Base-by-base conservation (phyloP, 2,797 vertebrate genomes). In the Linurgus olivaceus region DNA sequence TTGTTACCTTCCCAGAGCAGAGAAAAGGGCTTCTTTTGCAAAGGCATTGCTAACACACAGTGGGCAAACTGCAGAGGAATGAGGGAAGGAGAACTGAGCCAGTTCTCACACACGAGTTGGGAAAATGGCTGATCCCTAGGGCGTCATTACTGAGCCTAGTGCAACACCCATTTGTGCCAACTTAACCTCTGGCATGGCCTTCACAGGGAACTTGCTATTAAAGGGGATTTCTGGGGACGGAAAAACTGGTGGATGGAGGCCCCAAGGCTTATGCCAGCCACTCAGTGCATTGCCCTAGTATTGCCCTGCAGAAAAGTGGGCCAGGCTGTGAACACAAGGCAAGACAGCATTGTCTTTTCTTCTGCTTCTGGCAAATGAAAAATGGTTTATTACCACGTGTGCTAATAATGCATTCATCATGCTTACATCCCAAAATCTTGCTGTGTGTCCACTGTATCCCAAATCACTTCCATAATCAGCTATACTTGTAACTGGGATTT, bases 321-420 rank as follows among this genome's bases (percentile, higher is more conserved):
- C 9, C 26, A 29, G 33, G 16, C 13, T 66, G 33, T 11, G 28
- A 51, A 16, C 29, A 59, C 44, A 8, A 48, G 28, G 31, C 15
- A n/a, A 72, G 51, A n/a, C 3, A 67, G 14, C 0, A 0, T 37
- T 63, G n/a, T 42, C 21, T 14, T 33, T 5, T 54, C 44, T 58
- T 85, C 35, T 55, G 26, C 23, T 85, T 70, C 37, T 70, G 57
- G 19, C 15, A 74, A 58, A 24, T 7, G 10, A 25, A 52, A 88
- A 70, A 37, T 28, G 1, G 12, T 50, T 78, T 29, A 33, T 72
- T 78, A 28, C 26, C 16, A 16, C 28, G 48, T 2, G 4, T 71
- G 7, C 24, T 85, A n/a, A 85, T 63, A 61, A 28, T 33, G 15
- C 67, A 57, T 57, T 82, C 54, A 50, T 79, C 26, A 31, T 17